Evolutionary conservation across 2,888 invertebrate genomes (phyloP).

Genomic region (Mellilla xanthometata): DNA sequence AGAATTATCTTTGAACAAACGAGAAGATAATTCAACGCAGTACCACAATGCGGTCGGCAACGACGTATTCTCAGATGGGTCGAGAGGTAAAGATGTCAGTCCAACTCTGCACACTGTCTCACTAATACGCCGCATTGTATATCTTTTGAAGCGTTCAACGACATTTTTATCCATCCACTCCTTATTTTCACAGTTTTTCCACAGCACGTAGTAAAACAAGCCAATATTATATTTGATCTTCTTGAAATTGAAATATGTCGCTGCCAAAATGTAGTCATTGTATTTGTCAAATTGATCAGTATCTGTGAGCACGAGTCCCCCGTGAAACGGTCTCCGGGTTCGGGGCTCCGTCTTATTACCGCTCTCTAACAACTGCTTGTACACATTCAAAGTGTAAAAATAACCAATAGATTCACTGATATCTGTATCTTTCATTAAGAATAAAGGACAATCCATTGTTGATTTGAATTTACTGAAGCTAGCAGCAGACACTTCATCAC

Average conservation of each 20-base stretch:
- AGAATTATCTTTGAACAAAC: constrained; percentile 42
- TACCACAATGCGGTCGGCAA: constrained; percentile 48
- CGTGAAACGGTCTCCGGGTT: constrained; percentile 43
- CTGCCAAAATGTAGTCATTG: constrained; percentile 50
- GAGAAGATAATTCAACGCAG: constrained; percentile 44
- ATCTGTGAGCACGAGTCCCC: constrained; percentile 46
- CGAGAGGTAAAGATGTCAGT: constrained; percentile 44
- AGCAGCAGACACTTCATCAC: constrained; percentile 26
- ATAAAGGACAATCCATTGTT: constrained; percentile 45
- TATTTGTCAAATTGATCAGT: constrained; percentile 46
- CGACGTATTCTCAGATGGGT: constrained; percentile 37
- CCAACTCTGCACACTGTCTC: constrained; percentile 41
- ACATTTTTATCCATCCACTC: constrained; percentile 53
- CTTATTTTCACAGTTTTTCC: constrained; percentile 50
- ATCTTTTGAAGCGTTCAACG: constrained; percentile 43
- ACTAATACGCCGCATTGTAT: constrained; percentile 42
- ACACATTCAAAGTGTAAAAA: constrained; percentile 49
- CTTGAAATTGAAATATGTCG: constrained; percentile 47
- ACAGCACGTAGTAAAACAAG: constrained; percentile 47
- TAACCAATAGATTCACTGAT: constrained; percentile 47
- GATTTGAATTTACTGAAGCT: constrained; percentile 46
- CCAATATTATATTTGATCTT: constrained; percentile 46
- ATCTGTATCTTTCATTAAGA: constrained; percentile 41
- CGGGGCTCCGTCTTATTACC: constrained; percentile 43
- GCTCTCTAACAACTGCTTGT: constrained; percentile 41